Evolutionary conservation across 2,888 invertebrate genomes (phyloP).

Genomic region (Dexiosoma caninum): DNA sequence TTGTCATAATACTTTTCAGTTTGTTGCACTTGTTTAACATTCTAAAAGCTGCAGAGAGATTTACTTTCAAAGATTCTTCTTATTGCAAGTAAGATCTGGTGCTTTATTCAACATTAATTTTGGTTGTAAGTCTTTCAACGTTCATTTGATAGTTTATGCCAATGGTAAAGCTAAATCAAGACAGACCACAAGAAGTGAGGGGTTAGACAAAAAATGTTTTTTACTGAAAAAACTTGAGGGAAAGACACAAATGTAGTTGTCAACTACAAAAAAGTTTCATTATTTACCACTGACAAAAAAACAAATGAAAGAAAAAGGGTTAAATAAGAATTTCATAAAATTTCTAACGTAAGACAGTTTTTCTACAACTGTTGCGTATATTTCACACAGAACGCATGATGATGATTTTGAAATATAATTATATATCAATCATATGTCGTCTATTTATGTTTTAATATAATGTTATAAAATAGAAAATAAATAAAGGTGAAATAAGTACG

Average conservation of each 20-base stretch:
- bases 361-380: too few species aligned
- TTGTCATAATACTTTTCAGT: constrained; percentile 8
- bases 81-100: not conserved
- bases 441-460: too few species aligned
- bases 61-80: constrained; percentile 2
- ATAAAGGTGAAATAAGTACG: too few species aligned
- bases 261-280: constrained; percentile 26
- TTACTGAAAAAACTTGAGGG: not conserved
- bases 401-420: too few species aligned
- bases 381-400: too few species aligned
- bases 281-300: not conserved
- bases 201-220: not conserved
- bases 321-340: not conserved
- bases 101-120: constrained; percentile 15
- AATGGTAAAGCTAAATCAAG: not conserved
- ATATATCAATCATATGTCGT: too few species aligned
- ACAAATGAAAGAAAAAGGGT: not conserved
- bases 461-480: too few species aligned
- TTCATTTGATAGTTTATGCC: constrained; percentile 37
- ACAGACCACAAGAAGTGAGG: not conserved
- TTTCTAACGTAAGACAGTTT: too few species aligned
- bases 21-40: constrained; percentile 21
- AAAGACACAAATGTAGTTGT: constrained; percentile 24
- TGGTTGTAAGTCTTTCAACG: constrained; percentile 17
- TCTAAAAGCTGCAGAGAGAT: constrained; percentile 4